Conservation (phyloP, 2,888 invertebrate species). For the Tetranychus truncatus region DNA sequence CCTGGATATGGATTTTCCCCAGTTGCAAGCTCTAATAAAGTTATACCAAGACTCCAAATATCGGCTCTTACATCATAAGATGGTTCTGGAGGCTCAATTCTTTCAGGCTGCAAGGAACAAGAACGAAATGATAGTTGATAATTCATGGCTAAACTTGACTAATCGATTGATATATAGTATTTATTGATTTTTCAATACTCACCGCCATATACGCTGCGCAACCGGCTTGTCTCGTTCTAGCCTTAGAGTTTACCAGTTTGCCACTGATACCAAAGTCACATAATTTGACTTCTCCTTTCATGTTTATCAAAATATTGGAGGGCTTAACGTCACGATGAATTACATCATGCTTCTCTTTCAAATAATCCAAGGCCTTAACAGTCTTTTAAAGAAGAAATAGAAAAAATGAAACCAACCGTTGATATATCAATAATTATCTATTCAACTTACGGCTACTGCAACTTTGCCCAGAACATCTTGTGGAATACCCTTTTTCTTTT, state of each 20-base stretch:
- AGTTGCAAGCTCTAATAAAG: conserved; percentile 85
- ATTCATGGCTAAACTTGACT: neutral
- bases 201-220: conserved; percentile 99
- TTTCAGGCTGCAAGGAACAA: conserved; percentile 55
- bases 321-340: conserved; percentile 98
- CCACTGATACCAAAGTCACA: conserved; percentile 99
- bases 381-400: conserved; percentile 43
- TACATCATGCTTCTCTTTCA: conserved; percentile 88
- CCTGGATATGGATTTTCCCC: conserved; percentile 82
- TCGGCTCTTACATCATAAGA: conserved; percentile 98
- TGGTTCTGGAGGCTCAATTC: conserved; percentile 78
- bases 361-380: conserved; percentile 83
- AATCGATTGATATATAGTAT: neutral
- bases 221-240: conserved; percentile 85
- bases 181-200: conserved; percentile 33
- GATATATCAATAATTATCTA: conserved; percentile 8
- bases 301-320: conserved; percentile 89
- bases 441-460: conserved; percentile 62
- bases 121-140: conserved; percentile 2
- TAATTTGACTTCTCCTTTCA: conserved; percentile 81
- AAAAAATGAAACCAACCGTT: conserved; percentile 3
- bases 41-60: conserved; percentile 96
- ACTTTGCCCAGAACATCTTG: conserved; percentile 91
- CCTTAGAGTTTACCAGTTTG: conserved; percentile 88
- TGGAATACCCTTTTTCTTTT: conserved; percentile 44